Evolutionary conservation across 2,888 invertebrate genomes (phyloP).

Genomic region (Lasioglossum calceatum): DNA sequence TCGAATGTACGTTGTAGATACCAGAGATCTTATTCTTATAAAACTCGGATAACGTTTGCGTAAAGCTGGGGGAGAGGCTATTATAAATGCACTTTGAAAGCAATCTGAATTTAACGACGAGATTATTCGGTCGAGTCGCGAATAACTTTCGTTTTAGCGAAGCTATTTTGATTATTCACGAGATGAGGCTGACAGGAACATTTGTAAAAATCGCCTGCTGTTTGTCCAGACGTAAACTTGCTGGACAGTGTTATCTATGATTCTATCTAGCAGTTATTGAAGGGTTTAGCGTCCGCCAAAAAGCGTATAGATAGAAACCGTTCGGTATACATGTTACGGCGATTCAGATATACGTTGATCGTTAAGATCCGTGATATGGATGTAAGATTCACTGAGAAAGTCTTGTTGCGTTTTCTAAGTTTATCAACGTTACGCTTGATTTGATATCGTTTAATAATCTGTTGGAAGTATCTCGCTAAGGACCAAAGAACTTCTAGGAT

Average conservation of each 20-base stretch:
- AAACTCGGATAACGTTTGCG: slow-evolving; percentile 37
- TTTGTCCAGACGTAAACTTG: background rate
- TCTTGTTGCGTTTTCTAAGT: slow-evolving; percentile 19
- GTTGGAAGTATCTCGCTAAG: slow-evolving; percentile 42
- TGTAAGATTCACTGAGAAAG: background rate
- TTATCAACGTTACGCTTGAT: slow-evolving; percentile 4
- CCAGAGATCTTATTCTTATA: slow-evolving; percentile 66
- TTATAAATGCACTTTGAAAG: slow-evolving; percentile 21
- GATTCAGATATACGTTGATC: slow-evolving; percentile 4
- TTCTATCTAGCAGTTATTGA: background rate
- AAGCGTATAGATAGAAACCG: background rate
- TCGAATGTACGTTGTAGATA: slow-evolving; percentile 50
- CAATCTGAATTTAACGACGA: slow-evolving; percentile 46
- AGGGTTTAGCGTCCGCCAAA: slow-evolving; percentile 1
- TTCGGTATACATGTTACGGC: background rate
- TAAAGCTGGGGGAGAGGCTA: background rate
- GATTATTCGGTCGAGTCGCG: background rate
- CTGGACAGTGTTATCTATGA: background rate
- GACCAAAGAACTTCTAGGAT: slow-evolving; percentile 54
- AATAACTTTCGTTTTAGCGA: background rate
- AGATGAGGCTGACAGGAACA: background rate
- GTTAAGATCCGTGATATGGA: background rate
- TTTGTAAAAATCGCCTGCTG: background rate
- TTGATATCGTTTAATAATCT: slow-evolving; percentile 21
- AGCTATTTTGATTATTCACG: background rate